Conservation (phyloP, 35 echinoderm and acorn worm genomes). For the Patiria miniata region DNA sequence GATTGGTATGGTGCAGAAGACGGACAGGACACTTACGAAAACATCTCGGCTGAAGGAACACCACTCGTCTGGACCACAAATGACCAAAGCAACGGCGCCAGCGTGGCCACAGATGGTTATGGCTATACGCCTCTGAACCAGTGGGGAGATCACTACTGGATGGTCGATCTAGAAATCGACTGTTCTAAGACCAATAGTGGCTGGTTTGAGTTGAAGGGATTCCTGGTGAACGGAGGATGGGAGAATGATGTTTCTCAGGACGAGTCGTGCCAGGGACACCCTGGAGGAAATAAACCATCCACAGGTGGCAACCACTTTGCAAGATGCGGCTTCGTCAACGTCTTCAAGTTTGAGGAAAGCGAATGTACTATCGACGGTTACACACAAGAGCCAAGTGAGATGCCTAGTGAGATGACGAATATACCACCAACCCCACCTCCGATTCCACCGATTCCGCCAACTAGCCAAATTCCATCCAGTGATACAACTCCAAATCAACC, state of each 20-base stretch:
- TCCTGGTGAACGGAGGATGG: constrained; percentile 50
- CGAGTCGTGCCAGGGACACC: constrained; percentile 23
- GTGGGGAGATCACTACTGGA: constrained; percentile 88
- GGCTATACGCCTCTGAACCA: constrained; percentile 66
- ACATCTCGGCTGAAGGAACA: constrained; percentile 47
- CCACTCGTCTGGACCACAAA: constrained; percentile 78
- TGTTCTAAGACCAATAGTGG: constrained; percentile 71
- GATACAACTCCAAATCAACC: too few species aligned
- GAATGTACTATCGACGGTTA: constrained; percentile 44
- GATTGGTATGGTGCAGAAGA: constrained; percentile 88
- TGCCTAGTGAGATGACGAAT: too few species aligned
- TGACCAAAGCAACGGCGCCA: constrained; percentile 2
- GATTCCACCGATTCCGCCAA: too few species aligned
- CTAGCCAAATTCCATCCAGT: too few species aligned
- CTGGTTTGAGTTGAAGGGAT: constrained; percentile 83
- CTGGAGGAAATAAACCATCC: constrained; percentile 57
- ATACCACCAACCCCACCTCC: too few species aligned
- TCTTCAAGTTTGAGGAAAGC: constrained; percentile 56
- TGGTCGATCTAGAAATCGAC: constrained; percentile 73
- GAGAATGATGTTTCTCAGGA: constrained; percentile 48
- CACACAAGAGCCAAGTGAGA: too few species aligned
- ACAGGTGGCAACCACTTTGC: constrained; percentile 71
- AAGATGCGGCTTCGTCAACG: constrained; percentile 72
- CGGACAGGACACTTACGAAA: constrained; percentile 57
- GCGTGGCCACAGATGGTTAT: constrained; percentile 53